phyloP scores from a whole-genome alignment of 2,888 invertebrate species.

The Andrena bucephala region DNA sequence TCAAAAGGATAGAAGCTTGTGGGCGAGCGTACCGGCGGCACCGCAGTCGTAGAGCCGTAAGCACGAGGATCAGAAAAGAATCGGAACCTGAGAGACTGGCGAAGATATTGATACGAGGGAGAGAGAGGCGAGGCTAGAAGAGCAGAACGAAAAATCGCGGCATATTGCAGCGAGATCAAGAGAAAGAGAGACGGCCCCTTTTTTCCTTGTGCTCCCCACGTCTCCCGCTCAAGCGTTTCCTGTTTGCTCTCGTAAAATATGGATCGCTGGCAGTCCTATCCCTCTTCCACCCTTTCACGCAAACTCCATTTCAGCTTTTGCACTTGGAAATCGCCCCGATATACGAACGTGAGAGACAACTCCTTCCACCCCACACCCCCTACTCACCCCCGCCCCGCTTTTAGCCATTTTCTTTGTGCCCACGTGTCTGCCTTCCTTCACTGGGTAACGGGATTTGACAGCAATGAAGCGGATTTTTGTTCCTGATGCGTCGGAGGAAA shows the following conservation, averaged over 20 bases:
- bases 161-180: constrained; percentile 56
- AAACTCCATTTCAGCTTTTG: constrained; percentile 68
- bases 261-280: constrained; percentile 58
- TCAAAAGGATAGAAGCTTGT: constrained; percentile 42
- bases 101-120: constrained; percentile 53
- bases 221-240: constrained; percentile 61
- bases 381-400: constrained; percentile 15
- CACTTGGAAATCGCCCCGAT: constrained; percentile 50
- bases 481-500: constrained; percentile 54
- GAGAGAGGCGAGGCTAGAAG: constrained; percentile 9
- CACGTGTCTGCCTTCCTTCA: constrained; percentile 26
- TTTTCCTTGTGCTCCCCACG: constrained; percentile 43
- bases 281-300: constrained; percentile 52
- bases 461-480: constrained; percentile 30
- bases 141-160: constrained; percentile 57
- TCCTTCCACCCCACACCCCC: background rate
- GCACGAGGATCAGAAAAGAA: constrained; percentile 40
- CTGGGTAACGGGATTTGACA: constrained; percentile 45
- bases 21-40: constrained; percentile 22
- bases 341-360: constrained; percentile 47
- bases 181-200: constrained; percentile 36
- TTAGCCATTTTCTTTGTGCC: constrained; percentile 52
- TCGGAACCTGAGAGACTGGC: constrained; percentile 27
- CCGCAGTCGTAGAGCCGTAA: constrained; percentile 18
- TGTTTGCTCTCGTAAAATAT: constrained; percentile 67